Percentiles rank a stretch among this genome's conserved stretches.
Conservation (phyloP, 2,797 vertebrate genomes). For the Sebastes elongatus region DNA sequence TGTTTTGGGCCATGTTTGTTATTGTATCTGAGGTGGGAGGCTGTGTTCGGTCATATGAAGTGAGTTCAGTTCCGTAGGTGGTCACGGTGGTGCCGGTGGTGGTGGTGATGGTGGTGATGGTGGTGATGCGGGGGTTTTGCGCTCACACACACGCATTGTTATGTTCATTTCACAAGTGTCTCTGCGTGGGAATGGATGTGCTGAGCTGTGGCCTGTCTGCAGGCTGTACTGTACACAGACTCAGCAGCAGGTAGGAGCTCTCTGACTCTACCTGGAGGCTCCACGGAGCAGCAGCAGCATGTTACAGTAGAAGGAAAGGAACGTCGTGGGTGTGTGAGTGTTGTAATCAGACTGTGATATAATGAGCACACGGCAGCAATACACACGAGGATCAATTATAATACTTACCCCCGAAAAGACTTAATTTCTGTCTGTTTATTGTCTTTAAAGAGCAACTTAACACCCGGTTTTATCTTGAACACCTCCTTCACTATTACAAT, state of each 20-base stretch:
- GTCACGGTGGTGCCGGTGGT: slow-evolving; percentile 9
- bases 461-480: not conserved
- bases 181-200: slow-evolving; percentile 66
- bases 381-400: slow-evolving; percentile 12
- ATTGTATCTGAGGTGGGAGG: slow-evolving; percentile 62
- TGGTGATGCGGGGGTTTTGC: not conserved
- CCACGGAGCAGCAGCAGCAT: slow-evolving; percentile 17
- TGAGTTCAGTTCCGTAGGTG: slow-evolving; percentile 65
- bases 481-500: not conserved
- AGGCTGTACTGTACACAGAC: slow-evolving; percentile 40
- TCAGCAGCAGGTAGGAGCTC: slow-evolving; percentile 51
- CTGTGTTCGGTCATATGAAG: slow-evolving; percentile 52
- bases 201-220: slow-evolving; percentile 61
- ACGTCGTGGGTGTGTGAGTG: slow-evolving; percentile 43
- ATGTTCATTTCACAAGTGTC: slow-evolving; percentile 58
- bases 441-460: not conserved
- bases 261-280: slow-evolving; percentile 56
- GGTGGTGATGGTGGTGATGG: not conserved
- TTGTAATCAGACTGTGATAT: slow-evolving; percentile 35
- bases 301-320: slow-evolving; percentile 1
- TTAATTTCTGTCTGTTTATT: not conserved
- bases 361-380: slow-evolving; percentile 10
- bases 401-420: not conserved
- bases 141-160: slow-evolving; percentile 1
- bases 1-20: slow-evolving; percentile 66